Evolutionary conservation across 2,113 vertebrate genomes (phyloP), one percentile per base, ranked within the genome.

Genomic region (Anarrhichthys ocellatus): DNA sequence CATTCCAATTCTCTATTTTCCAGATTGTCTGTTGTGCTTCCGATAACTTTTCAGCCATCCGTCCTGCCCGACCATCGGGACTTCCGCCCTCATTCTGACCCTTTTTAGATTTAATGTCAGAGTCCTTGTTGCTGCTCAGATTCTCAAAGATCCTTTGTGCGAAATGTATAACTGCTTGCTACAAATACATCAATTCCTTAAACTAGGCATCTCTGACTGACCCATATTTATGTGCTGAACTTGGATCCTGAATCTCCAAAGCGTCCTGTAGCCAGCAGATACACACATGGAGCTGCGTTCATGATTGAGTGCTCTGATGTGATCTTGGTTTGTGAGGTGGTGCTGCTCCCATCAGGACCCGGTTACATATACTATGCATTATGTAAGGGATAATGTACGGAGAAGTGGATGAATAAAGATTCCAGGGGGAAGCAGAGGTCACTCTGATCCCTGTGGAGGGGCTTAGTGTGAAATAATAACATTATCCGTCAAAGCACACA

Each of bases 331-430:
- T 40, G 20, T 61, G 8, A 22, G 32, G 50, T 14, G 29, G 6
- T 0, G 29, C 68, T 44, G 81, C 48, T 44, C 11, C 56, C 56
- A 1, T 63, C 76, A 68, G 71, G 20, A 61, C 17, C 2, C n/a
- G 38, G 32, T 46, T 29, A 42, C 38, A 54, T 69, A 63, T 18
- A 48, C 50, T 2, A 46, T 5, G 38, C 29, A 78, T 89, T 87
- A 82, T 40, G 67, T 80, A 84, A 87, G 62, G 78, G 78, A 80
- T 82, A 62, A 84, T 78, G 67, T 72, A 79, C 67, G 72, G 32
- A 29, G 82, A 81, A 67, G 71, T 68, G 52, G 40, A 48, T 46
- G 52, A 67, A 48, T 34, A 44, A 22, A 59, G 52, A 50, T 6
- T 5, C 15, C 17, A 15, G 40, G 79, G 73, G 71, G 38, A 58